Base-by-base conservation (phyloP, 2,797 vertebrate species). In the Pseudopleuronectes americanus region DNA sequence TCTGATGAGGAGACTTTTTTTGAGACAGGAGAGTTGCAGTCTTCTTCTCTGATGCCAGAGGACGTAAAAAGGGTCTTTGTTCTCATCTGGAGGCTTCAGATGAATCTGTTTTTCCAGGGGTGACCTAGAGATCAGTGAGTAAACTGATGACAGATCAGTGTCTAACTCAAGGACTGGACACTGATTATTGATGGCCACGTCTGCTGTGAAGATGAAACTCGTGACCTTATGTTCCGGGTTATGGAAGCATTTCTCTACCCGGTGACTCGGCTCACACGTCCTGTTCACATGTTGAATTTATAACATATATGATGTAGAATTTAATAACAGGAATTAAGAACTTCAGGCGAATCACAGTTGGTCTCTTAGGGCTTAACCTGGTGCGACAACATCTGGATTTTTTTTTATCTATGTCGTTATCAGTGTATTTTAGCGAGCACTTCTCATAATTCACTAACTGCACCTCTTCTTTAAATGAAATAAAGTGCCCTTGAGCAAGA, bases 1-100 rank as follows among this genome's bases (percentile, higher is more conserved):
- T 78, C 68, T 80, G 72, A 72, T 69, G 71, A 59, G 68, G 68
- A 70, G 70, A 78, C 58, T 58, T 80, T 71, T 79, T 31, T 28
- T 28, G 6, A 1, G 55, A 28, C n/a, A 6, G 31, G 38, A 72
- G 28, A 65, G 57, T 56, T 33, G 65, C 74, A 28, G 63, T 28
- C 57, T 56, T 48, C 57, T 47, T 76, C 64, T 74, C 47, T 60
- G 64, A 53, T 68, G 71, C 53, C 68, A 68, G 45, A 54, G 33
- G 59, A 75, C 56, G 26, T 70, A 53, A 78, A 70, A 62, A 28
- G 13, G 17, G 6, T 3, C 41, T 24, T 74, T 66, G 69, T 68
- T 80, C 49, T 74, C 65, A 56, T 57, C 19, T 75, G 41, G 21
- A 36, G 36, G 56, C 48, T 59, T 66, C 4, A 31, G 47, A 70